Conservation (phyloP, 2,797 vertebrate genomes). For the Poeciliopsis infans region DNA sequence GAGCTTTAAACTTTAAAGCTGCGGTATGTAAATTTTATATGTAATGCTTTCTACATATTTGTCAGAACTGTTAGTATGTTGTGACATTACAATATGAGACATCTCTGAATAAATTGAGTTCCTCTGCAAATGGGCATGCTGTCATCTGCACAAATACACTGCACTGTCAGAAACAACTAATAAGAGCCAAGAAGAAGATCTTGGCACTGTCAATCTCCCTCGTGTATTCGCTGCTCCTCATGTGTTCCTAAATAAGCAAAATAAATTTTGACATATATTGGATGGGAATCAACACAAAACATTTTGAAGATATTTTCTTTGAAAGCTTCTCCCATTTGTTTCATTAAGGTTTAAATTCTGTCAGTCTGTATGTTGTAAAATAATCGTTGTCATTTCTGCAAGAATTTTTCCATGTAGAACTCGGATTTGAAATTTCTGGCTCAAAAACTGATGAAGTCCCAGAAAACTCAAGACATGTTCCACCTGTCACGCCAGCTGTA, state of each 20-base stretch:
- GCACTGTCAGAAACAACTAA: too few relatives aligned
- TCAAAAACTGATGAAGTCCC: not conserved
- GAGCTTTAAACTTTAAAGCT: too few relatives aligned
- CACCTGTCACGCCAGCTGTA: constrained; percentile 54
- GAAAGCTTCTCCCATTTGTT: not conserved
- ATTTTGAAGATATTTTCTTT: not conserved
- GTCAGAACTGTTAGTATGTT: too few relatives aligned
- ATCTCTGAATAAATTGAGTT: too few relatives aligned
- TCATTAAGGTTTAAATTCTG: not conserved
- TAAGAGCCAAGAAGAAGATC: too few relatives aligned
- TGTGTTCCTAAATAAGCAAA: not conserved
- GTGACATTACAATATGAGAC: too few relatives aligned
- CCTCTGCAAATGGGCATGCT: too few relatives aligned
- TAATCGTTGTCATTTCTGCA: not conserved
- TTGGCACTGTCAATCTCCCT: too few relatives aligned
- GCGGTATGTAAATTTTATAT: too few relatives aligned
- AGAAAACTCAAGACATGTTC: constrained; percentile 13
- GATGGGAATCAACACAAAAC: not conserved
- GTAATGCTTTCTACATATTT: too few relatives aligned
- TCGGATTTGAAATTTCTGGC: not conserved
- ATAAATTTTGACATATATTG: not conserved
- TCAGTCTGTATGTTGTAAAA: not conserved
- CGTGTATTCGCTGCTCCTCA: too few relatives aligned
- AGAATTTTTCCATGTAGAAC: not conserved
- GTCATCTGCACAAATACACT: too few relatives aligned